Evolutionary conservation across 1,140 invertebrate genomes (phyloP), one percentile per base, ranked within the genome.

Genomic region (Drosophila nigrodunni): DNA sequence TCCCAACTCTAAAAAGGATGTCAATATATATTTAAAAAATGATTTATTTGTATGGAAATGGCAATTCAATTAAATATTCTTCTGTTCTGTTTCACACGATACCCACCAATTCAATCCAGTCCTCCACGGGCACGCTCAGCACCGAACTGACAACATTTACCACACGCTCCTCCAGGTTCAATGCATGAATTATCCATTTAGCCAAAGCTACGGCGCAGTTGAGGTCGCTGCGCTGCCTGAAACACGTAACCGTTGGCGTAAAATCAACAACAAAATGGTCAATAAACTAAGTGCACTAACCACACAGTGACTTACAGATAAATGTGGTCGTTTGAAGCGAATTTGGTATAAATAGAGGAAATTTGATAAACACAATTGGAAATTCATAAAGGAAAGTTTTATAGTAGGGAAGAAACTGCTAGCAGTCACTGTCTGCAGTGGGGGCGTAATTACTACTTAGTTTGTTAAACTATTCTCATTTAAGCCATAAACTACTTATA

Each of bases 91-190:
- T 66, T 50, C 10, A 62, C 65, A 43, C 9, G 43, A 15, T 35
- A 30, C 52, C 39, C 54, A 92, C 92, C 77, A 89, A 37, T 68
- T 92, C 90, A 0, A 79, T 80, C 90, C 90, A 92, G 65, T 92
- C 91, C 54, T 91, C 80, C 6, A 92, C 78, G 10, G 92, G 91
- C 39, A 81, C 78, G 39, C 77, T 82, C 10, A 92, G 49, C 8
- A 92, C 80, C 6, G 90, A 85, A 13, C 47, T 73, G 5, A 92
- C 73, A 30, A 91, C 78, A 39, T 92, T 92, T 18, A 88, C 78
- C 3, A 91, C 78, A 25, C 90, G 90, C 57, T 91, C 86, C 72
- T 92, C 91, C 69, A 92, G 62, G 74, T 86, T 80, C 60, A 92
- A 46, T 15, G 72, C 81, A 35, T 80, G 76, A 73, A 92, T 86